These are phyloP conservation scores for Apotomis turbidana DNA, from an alignment of 2,888 invertebrate species.

Conservation along the genomic window DNA sequence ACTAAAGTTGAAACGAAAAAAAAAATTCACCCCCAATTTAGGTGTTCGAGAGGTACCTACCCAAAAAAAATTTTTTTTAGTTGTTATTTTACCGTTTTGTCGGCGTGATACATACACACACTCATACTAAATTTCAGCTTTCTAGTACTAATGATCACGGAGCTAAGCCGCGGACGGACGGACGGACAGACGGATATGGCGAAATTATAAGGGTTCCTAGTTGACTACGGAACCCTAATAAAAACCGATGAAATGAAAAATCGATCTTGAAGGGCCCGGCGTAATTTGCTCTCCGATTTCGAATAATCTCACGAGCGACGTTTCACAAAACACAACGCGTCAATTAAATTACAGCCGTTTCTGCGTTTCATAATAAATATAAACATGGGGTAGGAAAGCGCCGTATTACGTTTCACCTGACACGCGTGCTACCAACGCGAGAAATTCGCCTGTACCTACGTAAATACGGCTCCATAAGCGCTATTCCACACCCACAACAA, in stretches of 20 bases:
- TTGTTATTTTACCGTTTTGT: no score
- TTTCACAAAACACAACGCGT: not conserved
- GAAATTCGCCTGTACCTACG: conserved; percentile 4
- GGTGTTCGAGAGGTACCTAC: no score
- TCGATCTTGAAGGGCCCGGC: not conserved
- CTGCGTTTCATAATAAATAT: conserved; percentile 7
- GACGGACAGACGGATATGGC: no score
- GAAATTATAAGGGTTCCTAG: no score
- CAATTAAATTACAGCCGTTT: conserved; percentile 1
- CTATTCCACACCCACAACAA: not conserved
- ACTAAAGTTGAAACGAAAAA: no score
- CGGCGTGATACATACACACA: no score
- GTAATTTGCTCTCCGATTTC: not conserved
- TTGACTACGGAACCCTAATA: no score
- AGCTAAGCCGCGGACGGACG: no score
- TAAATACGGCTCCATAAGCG: not conserved
- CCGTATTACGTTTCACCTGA: conserved; percentile 8
- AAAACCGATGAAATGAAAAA: not conserved
- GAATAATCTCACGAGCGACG: conserved; percentile 6
- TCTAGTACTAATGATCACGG: no score
- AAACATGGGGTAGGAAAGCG: not conserved
- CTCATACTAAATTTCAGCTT: no score
- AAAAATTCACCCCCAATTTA: no score
- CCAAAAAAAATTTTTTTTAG: no score
- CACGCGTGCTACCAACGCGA: conserved; percentile 1